Percentiles rank a stretch among this genome's conserved stretches.
phyloP scores from a whole-genome alignment of 2,113 vertebrate species.

The Actenoides lindsayi region DNA sequence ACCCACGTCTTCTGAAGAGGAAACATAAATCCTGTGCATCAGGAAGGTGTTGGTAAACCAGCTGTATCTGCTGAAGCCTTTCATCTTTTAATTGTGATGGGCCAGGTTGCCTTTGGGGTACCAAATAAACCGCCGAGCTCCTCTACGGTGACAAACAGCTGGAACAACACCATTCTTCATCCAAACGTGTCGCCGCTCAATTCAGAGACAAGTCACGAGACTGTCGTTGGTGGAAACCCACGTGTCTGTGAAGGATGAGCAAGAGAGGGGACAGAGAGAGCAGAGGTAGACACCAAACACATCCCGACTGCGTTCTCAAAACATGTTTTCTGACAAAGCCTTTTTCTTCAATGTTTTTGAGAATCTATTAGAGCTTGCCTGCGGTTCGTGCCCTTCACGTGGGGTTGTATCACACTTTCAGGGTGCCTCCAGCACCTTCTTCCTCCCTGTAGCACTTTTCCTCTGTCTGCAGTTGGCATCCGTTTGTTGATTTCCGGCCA shows the following conservation, averaged over 20 bases:
- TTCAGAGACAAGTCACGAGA: background rate
- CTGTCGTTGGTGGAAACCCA: too few species aligned
- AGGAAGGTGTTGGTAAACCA: background rate
- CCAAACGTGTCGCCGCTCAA: accelerated
- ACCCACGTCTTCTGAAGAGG: background rate
- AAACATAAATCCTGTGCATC: background rate
- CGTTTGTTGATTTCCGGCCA: background rate
- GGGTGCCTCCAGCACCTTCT: background rate
- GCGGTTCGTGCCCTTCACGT: background rate
- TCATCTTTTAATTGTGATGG: background rate
- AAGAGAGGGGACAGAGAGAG: background rate
- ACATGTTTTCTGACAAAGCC: background rate
- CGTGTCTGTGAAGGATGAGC: background rate
- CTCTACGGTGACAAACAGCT: background rate
- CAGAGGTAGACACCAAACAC: background rate
- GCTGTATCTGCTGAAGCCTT: background rate
- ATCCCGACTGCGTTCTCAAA: background rate
- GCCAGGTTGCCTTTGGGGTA: background rate
- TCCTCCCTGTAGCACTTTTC: background rate
- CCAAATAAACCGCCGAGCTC: background rate
- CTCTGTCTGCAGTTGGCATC: background rate
- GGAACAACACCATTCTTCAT: background rate
- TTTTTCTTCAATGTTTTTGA: background rate
- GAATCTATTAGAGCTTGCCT: background rate
- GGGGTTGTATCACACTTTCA: background rate